Conservation (phyloP, 2,888 invertebrate species). For the Sthenelais limicola region DNA sequence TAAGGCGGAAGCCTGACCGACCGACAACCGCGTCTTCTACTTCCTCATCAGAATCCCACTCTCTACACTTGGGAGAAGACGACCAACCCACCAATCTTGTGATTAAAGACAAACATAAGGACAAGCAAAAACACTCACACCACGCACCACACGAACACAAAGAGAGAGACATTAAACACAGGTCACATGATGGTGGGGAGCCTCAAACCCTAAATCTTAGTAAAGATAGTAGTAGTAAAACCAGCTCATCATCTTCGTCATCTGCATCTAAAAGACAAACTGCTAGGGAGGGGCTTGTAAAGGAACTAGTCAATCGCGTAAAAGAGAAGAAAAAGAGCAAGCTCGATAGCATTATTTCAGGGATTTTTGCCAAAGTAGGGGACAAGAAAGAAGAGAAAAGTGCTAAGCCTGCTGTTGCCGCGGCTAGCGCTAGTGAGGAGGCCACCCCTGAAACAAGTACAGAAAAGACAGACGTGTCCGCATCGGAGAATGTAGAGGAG, state of each 20-base stretch:
- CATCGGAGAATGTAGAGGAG: not conserved
- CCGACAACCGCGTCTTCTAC: not conserved
- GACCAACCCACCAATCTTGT: slow-evolving; percentile 21
- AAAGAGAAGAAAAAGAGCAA: slow-evolving; percentile 36
- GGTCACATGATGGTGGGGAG: not conserved
- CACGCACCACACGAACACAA: not conserved
- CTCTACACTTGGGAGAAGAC: not conserved
- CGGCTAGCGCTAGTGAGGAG: not conserved
- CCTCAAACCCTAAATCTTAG: no score
- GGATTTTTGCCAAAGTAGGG: slow-evolving; percentile 36
- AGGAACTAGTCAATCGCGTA: slow-evolving; percentile 24
- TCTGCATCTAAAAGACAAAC: not conserved
- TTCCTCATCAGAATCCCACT: not conserved
- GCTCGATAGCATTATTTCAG: slow-evolving; percentile 38
- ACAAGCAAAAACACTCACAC: slow-evolving; percentile 13
- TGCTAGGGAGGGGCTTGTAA: slow-evolving; percentile 12
- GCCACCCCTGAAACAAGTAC: not conserved
- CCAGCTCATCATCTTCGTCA: no score
- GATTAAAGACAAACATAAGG: slow-evolving; percentile 28
- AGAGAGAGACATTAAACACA: no score
- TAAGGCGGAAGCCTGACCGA: not conserved
- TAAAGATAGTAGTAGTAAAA: not conserved
- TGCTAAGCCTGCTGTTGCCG: not conserved
- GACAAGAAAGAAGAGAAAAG: slow-evolving; percentile 26
- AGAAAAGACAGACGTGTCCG: not conserved